phyloP scores from a whole-genome alignment of 2,888 invertebrate species.

The Diadromus collaris region DNA sequence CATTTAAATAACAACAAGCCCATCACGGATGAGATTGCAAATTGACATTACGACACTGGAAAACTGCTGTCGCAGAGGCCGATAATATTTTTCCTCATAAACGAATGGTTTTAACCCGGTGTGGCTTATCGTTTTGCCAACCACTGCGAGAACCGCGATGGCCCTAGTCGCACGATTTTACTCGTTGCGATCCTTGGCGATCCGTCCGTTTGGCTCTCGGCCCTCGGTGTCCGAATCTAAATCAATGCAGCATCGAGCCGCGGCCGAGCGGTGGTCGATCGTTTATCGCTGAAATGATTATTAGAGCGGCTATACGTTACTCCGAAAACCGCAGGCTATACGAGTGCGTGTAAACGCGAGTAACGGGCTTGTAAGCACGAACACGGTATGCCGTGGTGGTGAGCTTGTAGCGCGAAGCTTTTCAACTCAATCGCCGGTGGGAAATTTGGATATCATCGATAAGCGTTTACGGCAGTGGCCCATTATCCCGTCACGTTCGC shows the following conservation, averaged over 20 bases:
- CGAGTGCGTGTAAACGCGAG: constrained; percentile 38
- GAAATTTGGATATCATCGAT: constrained; percentile 59
- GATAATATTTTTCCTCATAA: neutral
- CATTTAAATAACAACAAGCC: constrained; percentile 59
- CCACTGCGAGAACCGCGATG: neutral
- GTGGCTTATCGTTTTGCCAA: neutral
- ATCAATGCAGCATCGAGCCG: constrained; percentile 34
- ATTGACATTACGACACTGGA: constrained; percentile 21
- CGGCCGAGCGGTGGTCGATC: constrained; percentile 25
- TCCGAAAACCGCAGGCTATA: constrained; percentile 29
- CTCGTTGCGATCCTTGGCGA: too few relatives aligned
- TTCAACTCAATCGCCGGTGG: constrained; percentile 41
- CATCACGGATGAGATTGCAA: constrained; percentile 50
- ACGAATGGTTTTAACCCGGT: neutral
- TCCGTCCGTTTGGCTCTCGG: too few relatives aligned
- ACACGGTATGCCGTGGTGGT: neutral
- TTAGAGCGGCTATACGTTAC: constrained; percentile 17
- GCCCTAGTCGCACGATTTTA: neutral
- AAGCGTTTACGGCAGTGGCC: constrained; percentile 52
- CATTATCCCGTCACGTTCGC: constrained; percentile 55
- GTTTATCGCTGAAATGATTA: constrained; percentile 53
- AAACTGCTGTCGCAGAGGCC: constrained; percentile 12
- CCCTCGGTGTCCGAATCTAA: constrained; percentile 33
- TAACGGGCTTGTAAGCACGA: constrained; percentile 34
- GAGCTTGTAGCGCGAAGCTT: constrained; percentile 27